Evolutionary conservation across 2,113 vertebrate genomes (phyloP), one percentile per base, ranked within the genome.

Genomic region (Azemiops feae): DNA sequence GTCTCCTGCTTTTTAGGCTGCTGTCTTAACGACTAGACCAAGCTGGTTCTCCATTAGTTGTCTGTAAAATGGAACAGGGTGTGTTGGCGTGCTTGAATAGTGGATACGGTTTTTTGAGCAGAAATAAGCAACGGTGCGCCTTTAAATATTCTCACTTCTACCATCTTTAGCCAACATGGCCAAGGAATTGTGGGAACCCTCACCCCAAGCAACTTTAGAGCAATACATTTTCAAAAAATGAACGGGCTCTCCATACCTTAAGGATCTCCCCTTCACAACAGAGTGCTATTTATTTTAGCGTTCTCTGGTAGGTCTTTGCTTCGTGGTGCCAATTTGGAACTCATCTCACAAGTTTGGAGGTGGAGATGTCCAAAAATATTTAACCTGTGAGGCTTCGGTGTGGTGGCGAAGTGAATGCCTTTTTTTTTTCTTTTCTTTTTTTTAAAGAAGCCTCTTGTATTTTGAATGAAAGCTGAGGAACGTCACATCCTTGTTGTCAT

Each of bases 401-500:
- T 89, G 60, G 69, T 7, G 16, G 16, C 0, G 14, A 34, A n/a
- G 14, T 34, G n/a, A 74, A 34, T 74, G 64, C 4, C 14, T 5
- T 12, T 27, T 60, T 4, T 58, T 58, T 60, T 60, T 10, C 5
- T 43, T 43, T 43, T 43, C 3, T 47, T 0, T 47, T 60, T 27
- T 27, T 27, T 12, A 60, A n/a, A 74, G 89, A 91, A 91, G 89
- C 52, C 0, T 81, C 74, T 34, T 89, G 0, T 30, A 4, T 89
- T 18, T 69, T 55, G 54, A 34, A 58, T 1, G 95, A 88, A 50
- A 91, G 88, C 93, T 74, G 91, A 8, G 45, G 93, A 92, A 89
- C 54, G 39, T 74, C 92, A 54, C 89, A 2, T 0, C 6, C 12
- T 3, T 5, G 94, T 89, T 95, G 94, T 89, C 93, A 95, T 25